Evolutionary conservation across 2,888 invertebrate genomes (phyloP), one percentile per base, ranked within the genome.

Genomic region (Leucoptera coffeella): DNA sequence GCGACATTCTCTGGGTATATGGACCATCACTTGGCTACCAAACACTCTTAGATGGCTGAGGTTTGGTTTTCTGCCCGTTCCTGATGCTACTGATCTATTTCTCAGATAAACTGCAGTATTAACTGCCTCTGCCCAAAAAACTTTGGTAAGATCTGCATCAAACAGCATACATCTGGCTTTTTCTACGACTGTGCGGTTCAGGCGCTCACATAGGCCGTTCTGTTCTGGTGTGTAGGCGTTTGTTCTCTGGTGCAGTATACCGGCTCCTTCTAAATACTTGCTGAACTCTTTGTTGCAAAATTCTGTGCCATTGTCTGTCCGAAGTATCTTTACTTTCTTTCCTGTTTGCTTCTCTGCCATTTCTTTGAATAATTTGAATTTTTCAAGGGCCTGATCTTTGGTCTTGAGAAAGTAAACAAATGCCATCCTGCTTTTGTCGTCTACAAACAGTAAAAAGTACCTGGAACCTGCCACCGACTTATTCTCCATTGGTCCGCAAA

Each of bases 401-500:
- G 4, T 3, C 12, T 25, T 14, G 8, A 25, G 12, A 22, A 29
- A 29, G 17, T 29, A 29, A 7, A 29, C 22, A 20, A 24, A 28
- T 10, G 14, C 8, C 28, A 28, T 28, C 10, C 28, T 19, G 20
- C 24, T 28, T 12, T 12, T 19, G 11, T 28, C 28, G 11, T 28
- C 28, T 9, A 28, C 24, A 28, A 28, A 28, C 24, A 25, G 19
- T 7, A 31, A 12, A 14, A 24, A 31, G 12, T 29, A 32, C 14
- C 13, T 26, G 2, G 32, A 9, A 2, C 10, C 12, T 15, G 25
- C 32, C 2, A 32, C n/a, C 5, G 32, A 32, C 8, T 7, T 7
- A 8, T 15, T 22, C 26, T 32, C 30, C 32, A 32, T 32, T 38
- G 30, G 35, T 15, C 26, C 36, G 37, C 38, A 40, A 26, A 37